phyloP scores from a whole-genome alignment of 2,113 vertebrate species.

The Ifrita kowaldi region DNA sequence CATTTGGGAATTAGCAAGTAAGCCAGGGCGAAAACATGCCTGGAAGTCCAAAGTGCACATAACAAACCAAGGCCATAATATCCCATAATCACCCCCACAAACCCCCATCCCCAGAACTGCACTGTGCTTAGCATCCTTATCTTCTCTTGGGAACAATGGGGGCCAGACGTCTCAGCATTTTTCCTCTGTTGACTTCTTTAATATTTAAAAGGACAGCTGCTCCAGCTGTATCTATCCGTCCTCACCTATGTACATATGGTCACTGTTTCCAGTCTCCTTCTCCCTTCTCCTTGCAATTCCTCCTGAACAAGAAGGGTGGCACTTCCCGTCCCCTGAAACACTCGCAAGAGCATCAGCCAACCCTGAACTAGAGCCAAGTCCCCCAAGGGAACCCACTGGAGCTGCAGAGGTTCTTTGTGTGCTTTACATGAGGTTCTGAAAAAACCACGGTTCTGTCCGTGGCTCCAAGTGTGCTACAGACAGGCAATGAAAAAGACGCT shows the following conservation, averaged over 20 bases:
- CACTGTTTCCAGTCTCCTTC: not conserved
- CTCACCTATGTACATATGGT: not conserved
- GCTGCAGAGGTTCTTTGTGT: not conserved
- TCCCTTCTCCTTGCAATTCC: not conserved
- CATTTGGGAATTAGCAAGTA: not conserved
- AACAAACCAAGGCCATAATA: not conserved
- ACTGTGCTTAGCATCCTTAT: not conserved
- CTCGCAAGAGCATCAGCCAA: not conserved
- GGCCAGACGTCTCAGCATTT: not conserved
- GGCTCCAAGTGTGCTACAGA: not conserved
- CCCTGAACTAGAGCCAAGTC: not conserved
- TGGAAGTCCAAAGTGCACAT: not conserved
- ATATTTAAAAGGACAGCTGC: not conserved
- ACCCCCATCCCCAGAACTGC: not conserved
- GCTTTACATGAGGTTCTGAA: not conserved
- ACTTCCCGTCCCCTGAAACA: not conserved
- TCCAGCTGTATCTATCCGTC: not conserved
- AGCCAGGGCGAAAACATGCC: not conserved
- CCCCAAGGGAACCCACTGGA: not conserved
- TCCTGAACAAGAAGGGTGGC: not conserved
- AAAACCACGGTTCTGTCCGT: fast-evolving
- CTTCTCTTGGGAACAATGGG: not conserved
- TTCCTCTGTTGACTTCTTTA: not conserved
- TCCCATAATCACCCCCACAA: not conserved
- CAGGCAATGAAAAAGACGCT: not conserved